phyloP scores from a whole-genome alignment of 2,888 invertebrate genomes.

The Heliconius aoede region DNA sequence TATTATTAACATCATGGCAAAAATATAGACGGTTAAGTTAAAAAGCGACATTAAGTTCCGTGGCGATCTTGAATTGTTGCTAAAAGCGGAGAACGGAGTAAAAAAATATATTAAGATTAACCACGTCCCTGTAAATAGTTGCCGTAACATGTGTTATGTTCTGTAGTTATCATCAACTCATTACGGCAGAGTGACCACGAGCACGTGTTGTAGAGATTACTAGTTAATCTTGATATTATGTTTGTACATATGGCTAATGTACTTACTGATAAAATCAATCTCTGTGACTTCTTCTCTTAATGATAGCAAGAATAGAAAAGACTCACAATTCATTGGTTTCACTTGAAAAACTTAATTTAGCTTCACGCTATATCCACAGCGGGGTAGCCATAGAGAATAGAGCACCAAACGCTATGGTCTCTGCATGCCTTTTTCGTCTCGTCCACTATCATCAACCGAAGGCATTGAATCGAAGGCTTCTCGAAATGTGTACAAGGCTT shows the following conservation, averaged over 20 bases:
- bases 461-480: background rate
- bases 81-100: background rate
- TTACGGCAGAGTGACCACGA: background rate
- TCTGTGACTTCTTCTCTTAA: background rate
- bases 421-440: too few relatives aligned
- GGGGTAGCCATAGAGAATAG: too few relatives aligned
- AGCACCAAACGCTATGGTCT: too few relatives aligned
- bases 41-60: too few relatives aligned
- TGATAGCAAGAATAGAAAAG: background rate
- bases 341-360: too few relatives aligned
- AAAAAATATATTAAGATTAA: background rate
- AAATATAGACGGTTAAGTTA: too few relatives aligned
- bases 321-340: background rate
- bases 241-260: background rate
- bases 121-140: slow-evolving; percentile 8
- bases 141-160: background rate
- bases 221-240: slow-evolving; percentile 3
- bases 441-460: too few relatives aligned
- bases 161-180: slow-evolving; percentile 9
- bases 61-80: too few relatives aligned
- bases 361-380: too few relatives aligned
- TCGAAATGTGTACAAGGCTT: too few relatives aligned
- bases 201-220: background rate
- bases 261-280: background rate
- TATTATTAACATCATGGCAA: too few relatives aligned